Evolutionary conservation across 2,797 vertebrate species (phyloP), one percentile per base, ranked within the genome.

Genomic region (Propithecus deckenii): DNA sequence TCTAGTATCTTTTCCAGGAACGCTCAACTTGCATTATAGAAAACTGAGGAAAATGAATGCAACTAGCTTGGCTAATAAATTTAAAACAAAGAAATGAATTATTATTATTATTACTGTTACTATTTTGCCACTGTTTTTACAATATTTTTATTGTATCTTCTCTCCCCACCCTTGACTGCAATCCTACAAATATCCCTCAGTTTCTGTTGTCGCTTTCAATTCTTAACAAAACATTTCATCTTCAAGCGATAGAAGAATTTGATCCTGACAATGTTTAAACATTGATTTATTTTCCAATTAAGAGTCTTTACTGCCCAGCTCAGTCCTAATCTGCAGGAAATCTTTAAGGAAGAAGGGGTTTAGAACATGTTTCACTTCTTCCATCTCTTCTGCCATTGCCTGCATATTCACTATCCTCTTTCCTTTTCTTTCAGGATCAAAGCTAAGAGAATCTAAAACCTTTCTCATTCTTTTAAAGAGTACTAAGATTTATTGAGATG

Each of bases 231-330:
- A 13, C 81, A 55, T 20, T 65, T 75, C n/a, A 86, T 48, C 83
- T 81, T 87, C 35, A 78, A 32, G 43, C 41, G 23, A 20, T n/a
- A 67, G 79, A 69, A 74, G 4, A 67, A 74, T 55, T 23, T 87
- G 25, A 7, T 67, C 32, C 30, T 43, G 22, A 57, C 61, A 72
- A 76, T 67, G 10, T 35, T 84, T 74, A 78, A 92, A 72, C 23
- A n/a, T 6, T 84, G 35, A 95, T 48, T 94, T 92, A 72, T 86
- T 72, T 83, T 84, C 69, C 35, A 87, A 41, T 61, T 93, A 63
- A 67, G 84, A 50, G 2, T 59, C 6, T 85, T 92, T 92, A 6
- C 18, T 86, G 46, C 35, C 41, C 12, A 74, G 71, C 7, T 84
- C 23, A 50, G n/a, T 55, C 30, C 3, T 84, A 59, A 86, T 67